Evolutionary conservation across 1,140 invertebrate genomes (phyloP).

Genomic region (Micrasema longulum): DNA sequence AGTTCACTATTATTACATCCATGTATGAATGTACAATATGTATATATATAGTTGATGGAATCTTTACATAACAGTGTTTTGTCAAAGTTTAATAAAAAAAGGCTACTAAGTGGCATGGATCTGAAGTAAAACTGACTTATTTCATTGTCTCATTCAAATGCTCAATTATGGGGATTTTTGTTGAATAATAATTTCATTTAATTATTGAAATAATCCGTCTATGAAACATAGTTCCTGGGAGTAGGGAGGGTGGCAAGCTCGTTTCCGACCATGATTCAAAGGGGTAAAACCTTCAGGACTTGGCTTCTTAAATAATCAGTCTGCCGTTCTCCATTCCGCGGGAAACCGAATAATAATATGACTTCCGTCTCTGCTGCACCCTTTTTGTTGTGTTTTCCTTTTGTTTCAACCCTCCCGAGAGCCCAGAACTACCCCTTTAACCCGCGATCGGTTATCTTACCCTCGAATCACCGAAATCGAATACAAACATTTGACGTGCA

Average conservation of each 20-base stretch:
- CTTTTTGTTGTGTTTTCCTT: slow-evolving; percentile 38
- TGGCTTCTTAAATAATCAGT: slow-evolving; percentile 56
- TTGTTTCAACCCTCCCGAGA: slow-evolving; percentile 37
- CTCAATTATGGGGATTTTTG: no score
- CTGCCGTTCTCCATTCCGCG: slow-evolving; percentile 48
- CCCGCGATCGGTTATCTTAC: not conserved
- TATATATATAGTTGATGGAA: no score
- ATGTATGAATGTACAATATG: no score
- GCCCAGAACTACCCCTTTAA: not conserved
- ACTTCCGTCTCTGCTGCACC: slow-evolving; percentile 49
- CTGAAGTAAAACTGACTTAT: no score
- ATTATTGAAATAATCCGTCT: no score
- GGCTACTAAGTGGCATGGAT: no score
- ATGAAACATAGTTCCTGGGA: not conserved
- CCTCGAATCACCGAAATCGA: not conserved
- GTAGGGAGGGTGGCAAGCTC: not conserved
- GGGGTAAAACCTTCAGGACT: slow-evolving; percentile 40
- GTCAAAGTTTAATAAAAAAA: no score
- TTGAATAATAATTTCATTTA: no score
- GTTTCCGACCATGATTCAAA: slow-evolving; percentile 39
- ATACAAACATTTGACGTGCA: no score
- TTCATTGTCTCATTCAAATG: no score
- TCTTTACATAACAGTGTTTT: no score
- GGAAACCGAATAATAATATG: slow-evolving; percentile 50
- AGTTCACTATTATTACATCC: no score